Evolutionary conservation across 2,888 invertebrate genomes (phyloP), one percentile per base, ranked within the genome.

Genomic region (Hypolimnas misippus): DNA sequence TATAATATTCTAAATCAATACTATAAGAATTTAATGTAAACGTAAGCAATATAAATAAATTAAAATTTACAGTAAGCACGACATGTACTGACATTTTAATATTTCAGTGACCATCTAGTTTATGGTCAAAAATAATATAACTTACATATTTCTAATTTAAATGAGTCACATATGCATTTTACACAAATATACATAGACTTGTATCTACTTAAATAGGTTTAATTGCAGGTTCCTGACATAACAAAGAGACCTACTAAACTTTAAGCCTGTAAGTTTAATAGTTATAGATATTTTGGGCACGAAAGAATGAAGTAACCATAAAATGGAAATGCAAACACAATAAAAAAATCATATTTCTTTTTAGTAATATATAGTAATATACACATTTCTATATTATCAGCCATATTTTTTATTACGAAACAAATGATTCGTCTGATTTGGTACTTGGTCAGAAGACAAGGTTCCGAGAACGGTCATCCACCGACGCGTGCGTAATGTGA

Each of bases 1-100:
- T 33, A 50, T 77, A 79, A 71, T 84, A 84, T 62, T 83, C 82
- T 42, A 75, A 65, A 62, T 76, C 72, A 14, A 83, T 68, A 57
- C 69, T 52, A 54, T 64, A 54, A 67, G 71, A 73, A 29, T 62
- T 33, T 21, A 51, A 16, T 59, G 74, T 66, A 2, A 71, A 66
- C 16, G 70, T 31, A 31, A 68, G 57, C 14, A 73, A 31, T 35
- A 71, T 52, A 50, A 31, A 14, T n/a, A 16, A 29, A 19, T 2
- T 42, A 8, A 57, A 7, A 31, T 51, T 31, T 21, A 31, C 10
- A 14, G 51, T 21, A n/a, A 21, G 21, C 46, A 19, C 1, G 4
- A 46, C 4, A 46, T 46, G 21, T 46, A 21, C 21, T 12, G 46
- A 25, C 46, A 21, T 46, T n/a, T n/a, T n/a, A n/a, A n/a, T n/a